phyloP scores from a whole-genome alignment of 2,113 vertebrate genomes.

The Chionis minor region DNA sequence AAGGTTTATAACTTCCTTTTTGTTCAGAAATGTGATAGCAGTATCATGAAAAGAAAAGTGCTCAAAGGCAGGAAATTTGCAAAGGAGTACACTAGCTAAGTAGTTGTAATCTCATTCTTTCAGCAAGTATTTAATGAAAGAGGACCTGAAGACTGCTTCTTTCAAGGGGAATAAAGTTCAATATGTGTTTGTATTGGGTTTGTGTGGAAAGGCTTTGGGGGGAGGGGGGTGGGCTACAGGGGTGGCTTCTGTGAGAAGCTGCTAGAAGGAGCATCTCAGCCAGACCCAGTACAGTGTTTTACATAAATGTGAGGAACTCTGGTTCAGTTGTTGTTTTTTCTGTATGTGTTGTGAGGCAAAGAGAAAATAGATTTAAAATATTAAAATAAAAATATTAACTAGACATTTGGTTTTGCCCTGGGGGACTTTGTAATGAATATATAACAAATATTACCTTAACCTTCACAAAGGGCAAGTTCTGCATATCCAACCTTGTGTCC shows the following conservation, averaged over 20 bases:
- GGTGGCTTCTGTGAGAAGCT: not conserved
- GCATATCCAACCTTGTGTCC: not conserved
- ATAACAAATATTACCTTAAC: not conserved
- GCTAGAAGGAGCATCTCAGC: not conserved
- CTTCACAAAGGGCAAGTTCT: not conserved
- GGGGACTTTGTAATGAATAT: not conserved
- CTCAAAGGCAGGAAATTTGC: not conserved
- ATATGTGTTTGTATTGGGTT: not conserved
- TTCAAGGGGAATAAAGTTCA: not conserved
- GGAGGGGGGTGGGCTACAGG: not conserved
- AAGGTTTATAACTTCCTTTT: not conserved
- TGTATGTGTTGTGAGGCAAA: not conserved
- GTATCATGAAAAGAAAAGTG: not conserved
- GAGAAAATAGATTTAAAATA: not conserved
- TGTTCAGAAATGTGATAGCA: not conserved
- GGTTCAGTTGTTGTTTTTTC: not conserved
- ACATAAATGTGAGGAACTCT: not conserved
- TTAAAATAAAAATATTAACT: not conserved
- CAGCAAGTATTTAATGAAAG: not conserved
- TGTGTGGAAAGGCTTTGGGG: not conserved
- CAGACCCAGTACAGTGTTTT: not conserved
- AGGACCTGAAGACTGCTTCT: not conserved
- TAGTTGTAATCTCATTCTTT: not conserved
- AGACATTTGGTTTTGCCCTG: not conserved
- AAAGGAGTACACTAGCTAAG: not conserved